A percentile compares a stretch with the other conserved stretches of the same genome.
These are phyloP conservation scores for Drosophila prostipennis DNA, from an alignment of 2,888 invertebrate genomes.

Conservation along the genomic window DNA sequence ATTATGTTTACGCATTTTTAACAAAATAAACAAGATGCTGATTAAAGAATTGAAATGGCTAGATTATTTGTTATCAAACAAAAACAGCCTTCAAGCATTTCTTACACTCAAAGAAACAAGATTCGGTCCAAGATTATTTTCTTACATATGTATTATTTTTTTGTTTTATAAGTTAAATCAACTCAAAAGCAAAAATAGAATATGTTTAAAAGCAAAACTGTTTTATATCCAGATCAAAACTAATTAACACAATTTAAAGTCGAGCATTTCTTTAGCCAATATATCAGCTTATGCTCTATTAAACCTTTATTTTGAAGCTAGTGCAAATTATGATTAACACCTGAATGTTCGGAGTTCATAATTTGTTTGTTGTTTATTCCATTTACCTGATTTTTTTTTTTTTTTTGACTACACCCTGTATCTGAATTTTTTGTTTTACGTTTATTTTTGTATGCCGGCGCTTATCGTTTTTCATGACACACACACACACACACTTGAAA, in stretches of 20 bases:
- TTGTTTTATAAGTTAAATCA: background rate
- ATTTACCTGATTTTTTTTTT: background rate
- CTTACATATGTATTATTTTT: background rate
- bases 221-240: background rate
- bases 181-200: background rate
- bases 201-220: background rate
- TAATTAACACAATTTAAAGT: background rate
- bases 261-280: background rate
- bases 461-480: constrained; percentile 67
- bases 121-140: too few relatives aligned
- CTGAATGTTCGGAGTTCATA: background rate
- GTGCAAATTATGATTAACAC: constrained; percentile 30
- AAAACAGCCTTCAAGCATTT: too few relatives aligned
- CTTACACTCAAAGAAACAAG: background rate
- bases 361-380: background rate
- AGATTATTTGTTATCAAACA: too few relatives aligned
- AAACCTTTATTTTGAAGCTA: background rate
- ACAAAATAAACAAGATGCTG: too few relatives aligned
- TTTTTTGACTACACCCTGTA: constrained; percentile 59
- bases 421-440: constrained; percentile 11
- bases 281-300: constrained; percentile 4
- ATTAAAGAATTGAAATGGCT: too few relatives aligned
- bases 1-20: too few relatives aligned
- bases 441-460: constrained; percentile 51
- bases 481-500: constrained; percentile 13